Evolutionary conservation across 1,140 invertebrate species (phyloP), one percentile per base, ranked within the genome.

Genomic region (Dinothrombium tinctorium): DNA sequence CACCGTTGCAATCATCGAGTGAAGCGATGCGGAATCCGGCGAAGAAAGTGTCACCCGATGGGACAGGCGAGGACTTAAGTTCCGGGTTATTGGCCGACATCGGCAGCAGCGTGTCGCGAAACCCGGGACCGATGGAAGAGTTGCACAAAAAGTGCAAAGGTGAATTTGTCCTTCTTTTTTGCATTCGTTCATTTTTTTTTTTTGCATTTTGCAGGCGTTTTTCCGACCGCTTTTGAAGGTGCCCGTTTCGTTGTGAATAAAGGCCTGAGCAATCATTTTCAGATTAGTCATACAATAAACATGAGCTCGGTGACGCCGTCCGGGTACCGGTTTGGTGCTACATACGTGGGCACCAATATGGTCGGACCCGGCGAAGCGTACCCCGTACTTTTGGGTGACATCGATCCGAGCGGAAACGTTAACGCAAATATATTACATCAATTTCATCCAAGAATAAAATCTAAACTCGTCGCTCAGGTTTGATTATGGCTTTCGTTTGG

Each of bases 221-320:
- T 90, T 61, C 94, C 94, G 40, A 69, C 74, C 28, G 76, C 80
- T 52, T 98, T 99, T 64, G 92, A 99, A 61, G 94, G 94, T 49
- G 86, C 79, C 7, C 90, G 89, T 59, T 62, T 98, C 37, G 76
- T 95, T 64, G 65, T 99, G 14, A 92, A 89, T 50, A 90, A 94
- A 62, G 83, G 79, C n/a, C 69, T 99, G 11, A 95, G 83, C 52
- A 90, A 86, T 62, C 86, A 96, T 59, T 99, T 99, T 60, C 92
- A 98, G 67, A 76, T 98, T 50, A 83, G 79, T 22, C 87, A 94
- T 58, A 81, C 83, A 37, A 61, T 87, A 47, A 78, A 78, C 55
- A 75, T 98, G 70, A 83, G 79, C 53, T 73, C 73, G 28, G 63
- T 72, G 8, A 68, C 71, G 24, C 79, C 80, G 15, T 86, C 82